Evolutionary conservation across 1,140 invertebrate species (phyloP).

Genomic region (Lepidurus couesii): DNA sequence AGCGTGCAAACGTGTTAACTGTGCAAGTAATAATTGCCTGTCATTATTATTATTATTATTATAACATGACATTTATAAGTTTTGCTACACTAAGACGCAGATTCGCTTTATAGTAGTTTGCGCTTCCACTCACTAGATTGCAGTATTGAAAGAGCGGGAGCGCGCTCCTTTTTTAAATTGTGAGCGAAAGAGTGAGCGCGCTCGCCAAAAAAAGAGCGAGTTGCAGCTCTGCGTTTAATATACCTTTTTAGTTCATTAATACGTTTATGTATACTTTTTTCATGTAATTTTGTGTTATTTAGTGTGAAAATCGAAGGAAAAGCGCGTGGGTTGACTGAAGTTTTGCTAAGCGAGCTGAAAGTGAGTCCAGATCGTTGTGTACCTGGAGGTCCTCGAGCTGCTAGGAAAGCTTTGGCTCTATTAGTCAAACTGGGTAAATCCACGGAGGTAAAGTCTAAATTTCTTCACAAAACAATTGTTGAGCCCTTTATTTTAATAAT

Average conservation of each 20-base stretch:
- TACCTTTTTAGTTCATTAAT: background rate
- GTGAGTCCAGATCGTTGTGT: slow-evolving; percentile 79
- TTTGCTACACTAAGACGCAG: too few relatives aligned
- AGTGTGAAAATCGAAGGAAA: slow-evolving; percentile 63
- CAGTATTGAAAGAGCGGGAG: too few relatives aligned
- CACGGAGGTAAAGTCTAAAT: slow-evolving; percentile 43
- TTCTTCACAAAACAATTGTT: slow-evolving; percentile 41
- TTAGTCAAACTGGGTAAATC: slow-evolving; percentile 75
- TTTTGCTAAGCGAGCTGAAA: slow-evolving; percentile 81
- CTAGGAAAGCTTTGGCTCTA: slow-evolving; percentile 76
- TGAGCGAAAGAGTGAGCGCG: too few relatives aligned
- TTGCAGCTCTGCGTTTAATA: too few relatives aligned
- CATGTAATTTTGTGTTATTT: slow-evolving; percentile 33
- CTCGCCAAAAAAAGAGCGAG: too few relatives aligned
- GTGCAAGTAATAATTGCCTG: too few relatives aligned
- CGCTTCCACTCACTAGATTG: too few relatives aligned
- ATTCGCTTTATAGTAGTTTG: too few relatives aligned
- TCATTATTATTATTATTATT: too few relatives aligned
- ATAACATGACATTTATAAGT: too few relatives aligned
- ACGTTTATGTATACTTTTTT: background rate
- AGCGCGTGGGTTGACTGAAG: slow-evolving; percentile 70
- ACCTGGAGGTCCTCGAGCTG: slow-evolving; percentile 84
- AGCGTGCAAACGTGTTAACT: too few relatives aligned
- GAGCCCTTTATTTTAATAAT: background rate
- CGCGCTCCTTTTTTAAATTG: too few relatives aligned